Evolutionary conservation across 2,888 invertebrate genomes (phyloP).

Genomic region (Sthenelais limicola): DNA sequence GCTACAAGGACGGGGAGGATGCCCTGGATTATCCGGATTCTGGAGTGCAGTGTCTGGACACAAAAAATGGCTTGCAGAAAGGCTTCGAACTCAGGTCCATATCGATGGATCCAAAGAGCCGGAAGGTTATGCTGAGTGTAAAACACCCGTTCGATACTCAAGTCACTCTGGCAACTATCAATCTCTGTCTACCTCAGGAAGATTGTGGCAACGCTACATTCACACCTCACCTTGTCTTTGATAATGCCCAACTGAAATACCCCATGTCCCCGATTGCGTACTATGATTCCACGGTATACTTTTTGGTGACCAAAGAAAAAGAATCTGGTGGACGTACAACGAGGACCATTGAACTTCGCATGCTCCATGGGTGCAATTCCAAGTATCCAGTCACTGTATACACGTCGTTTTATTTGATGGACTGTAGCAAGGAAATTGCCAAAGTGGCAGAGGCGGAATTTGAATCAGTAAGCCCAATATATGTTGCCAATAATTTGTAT

Average conservation of each 20-base stretch:
- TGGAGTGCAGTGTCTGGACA: neutral
- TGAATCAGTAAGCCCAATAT: neutral
- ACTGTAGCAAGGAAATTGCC: conserved; percentile 7
- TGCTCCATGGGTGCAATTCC: conserved; percentile 12
- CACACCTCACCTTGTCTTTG: conserved; percentile 7
- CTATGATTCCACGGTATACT: conserved; percentile 11
- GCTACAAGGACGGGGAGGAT: neutral
- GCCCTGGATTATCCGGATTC: conserved; percentile 27
- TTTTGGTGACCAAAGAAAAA: neutral
- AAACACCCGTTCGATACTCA: neutral
- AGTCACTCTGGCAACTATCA: neutral
- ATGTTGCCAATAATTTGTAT: neutral
- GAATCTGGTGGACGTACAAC: neutral
- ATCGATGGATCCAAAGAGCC: conserved; percentile 14
- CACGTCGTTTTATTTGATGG: conserved; percentile 10
- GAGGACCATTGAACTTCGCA: conserved; percentile 22
- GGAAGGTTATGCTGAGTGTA: conserved; percentile 4
- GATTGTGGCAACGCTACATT: conserved; percentile 12
- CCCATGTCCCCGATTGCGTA: conserved; percentile 13
- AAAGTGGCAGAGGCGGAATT: neutral
- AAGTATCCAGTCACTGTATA: conserved; percentile 19
- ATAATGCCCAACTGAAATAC: conserved; percentile 11
- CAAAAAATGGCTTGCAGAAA: neutral
- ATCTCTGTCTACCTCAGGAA: conserved; percentile 5
- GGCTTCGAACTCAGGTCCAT: conserved; percentile 2